These are phyloP conservation scores for Pedionomus torquatus DNA, from an alignment of 2,113 vertebrate species.

Conservation along the genomic window DNA sequence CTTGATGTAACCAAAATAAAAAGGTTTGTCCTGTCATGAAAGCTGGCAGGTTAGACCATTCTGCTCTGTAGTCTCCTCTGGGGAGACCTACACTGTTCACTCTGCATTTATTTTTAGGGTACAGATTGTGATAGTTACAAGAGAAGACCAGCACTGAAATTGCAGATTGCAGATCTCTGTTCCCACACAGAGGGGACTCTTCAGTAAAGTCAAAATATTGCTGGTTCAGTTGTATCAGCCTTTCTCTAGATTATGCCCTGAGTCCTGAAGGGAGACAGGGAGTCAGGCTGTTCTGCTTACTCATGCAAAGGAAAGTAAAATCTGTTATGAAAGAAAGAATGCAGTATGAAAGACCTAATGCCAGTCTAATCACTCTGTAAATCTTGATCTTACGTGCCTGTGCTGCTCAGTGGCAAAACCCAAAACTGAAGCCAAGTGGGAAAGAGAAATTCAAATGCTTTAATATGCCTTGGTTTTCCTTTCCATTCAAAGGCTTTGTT, in stretches of 20 bases:
- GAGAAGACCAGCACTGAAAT: neutral
- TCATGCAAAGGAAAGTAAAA: neutral
- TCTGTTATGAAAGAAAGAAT: conserved; percentile 22
- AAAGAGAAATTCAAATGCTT: neutral
- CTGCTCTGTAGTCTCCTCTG: neutral
- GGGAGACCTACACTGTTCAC: neutral
- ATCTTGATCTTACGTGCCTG: neutral
- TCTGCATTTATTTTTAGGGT: neutral
- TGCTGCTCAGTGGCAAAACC: neutral
- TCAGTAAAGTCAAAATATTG: neutral
- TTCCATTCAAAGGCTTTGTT: neutral
- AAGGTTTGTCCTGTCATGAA: neutral
- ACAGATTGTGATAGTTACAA: neutral
- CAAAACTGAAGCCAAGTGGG: neutral
- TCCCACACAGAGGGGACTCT: neutral
- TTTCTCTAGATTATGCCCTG: neutral
- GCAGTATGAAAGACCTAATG: neutral
- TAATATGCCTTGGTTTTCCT: accelerated
- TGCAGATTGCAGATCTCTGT: neutral
- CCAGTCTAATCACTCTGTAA: neutral
- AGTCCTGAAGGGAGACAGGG: neutral
- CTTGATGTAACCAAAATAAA: neutral
- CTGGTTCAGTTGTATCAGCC: neutral
- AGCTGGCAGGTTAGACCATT: neutral
- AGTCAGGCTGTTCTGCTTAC: conserved; percentile 15